Evolutionary conservation across 37 sponge, comb jelly and placozoan species (phyloP).

Genomic region (Halisarca cf. caerulea): DNA sequence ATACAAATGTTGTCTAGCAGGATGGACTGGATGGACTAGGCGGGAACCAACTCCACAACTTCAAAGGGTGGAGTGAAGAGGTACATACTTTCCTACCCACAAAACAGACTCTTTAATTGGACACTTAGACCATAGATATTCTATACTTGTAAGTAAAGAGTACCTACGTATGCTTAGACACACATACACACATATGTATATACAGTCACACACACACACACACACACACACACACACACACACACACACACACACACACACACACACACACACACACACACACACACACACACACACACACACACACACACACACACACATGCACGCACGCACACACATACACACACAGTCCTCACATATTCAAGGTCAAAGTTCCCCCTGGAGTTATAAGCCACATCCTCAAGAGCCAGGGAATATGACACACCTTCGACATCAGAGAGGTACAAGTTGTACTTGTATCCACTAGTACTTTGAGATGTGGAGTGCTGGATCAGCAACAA

Average conservation of each 20-base stretch:
- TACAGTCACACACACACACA: slow-evolving; percentile 9
- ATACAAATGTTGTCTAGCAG: no score
- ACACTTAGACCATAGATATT: no score
- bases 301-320: neutral
- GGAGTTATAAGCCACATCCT: neutral
- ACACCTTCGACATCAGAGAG: slow-evolving; percentile 68
- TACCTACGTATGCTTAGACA: no score
- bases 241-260: slow-evolving; percentile 20
- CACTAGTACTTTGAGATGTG: neutral
- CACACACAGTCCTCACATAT: slow-evolving; percentile 13
- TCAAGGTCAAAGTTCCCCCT: neutral
- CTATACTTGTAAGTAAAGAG: no score
- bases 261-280: slow-evolving; percentile 4
- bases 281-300: slow-evolving; percentile 1
- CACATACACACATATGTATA: neutral
- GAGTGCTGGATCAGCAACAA: slow-evolving; percentile 60
- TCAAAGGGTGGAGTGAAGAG: no score
- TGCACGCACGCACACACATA: neutral
- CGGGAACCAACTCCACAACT: no score
- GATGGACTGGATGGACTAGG: no score
- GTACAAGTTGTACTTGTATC: slow-evolving; percentile 63
- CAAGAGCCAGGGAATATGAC: slow-evolving; percentile 67
- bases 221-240: slow-evolving; percentile 17
- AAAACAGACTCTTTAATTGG: no score
- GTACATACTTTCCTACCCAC: no score